Evolutionary conservation across 2,113 vertebrate species (phyloP), one percentile per base, ranked within the genome.

Genomic region (Clinocottus analis): DNA sequence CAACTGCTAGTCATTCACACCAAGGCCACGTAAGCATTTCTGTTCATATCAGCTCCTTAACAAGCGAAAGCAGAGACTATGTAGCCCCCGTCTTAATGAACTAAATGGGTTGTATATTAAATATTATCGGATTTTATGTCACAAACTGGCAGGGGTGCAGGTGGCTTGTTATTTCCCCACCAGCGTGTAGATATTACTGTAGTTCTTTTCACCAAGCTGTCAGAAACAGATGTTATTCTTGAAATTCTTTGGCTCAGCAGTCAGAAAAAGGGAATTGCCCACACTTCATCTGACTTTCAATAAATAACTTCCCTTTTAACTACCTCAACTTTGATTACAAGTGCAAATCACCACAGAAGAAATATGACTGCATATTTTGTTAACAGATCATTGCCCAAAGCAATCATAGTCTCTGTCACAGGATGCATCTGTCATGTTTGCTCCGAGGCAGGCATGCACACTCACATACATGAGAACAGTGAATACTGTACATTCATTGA

Each of bases 301-400:
- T 65, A 3, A 65, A 72, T n/a, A n/a, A 45, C 10, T 31, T 21
- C n/a, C 21, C 12, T 31, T 61, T 17, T 12, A 33, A 39, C 12
- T 7, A 7, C 19, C 23, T n/a, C 1, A 5, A 21, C 31, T 37
- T 4, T 47, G 8, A 49, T 23, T 49, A 61, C 16, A 14, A 3
- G 8, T 21, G 7, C 58, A 39, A 61, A 62, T 61, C 45, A 55
- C 12, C 12, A 49, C 31, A 51, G 53, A 51, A 37, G 58, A 60
- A 51, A 35, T 31, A 33, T 29, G 21, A 27, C 23, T 41, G 59
- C 47, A 79, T 75, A 60, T 64, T 79, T 71, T 37, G 16, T 45
- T 49, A 72, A 35, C 35, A 47, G 61, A 39, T 41, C 67, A 58
- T 66, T 19, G 53, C 67, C 61, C 11, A 8, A 17, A 72, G 68